Percentiles rank a stretch among this genome's conserved stretches.
Evolutionary conservation across 2,797 vertebrate species (phyloP).

Genomic region (Tiaroga cobitis): DNA sequence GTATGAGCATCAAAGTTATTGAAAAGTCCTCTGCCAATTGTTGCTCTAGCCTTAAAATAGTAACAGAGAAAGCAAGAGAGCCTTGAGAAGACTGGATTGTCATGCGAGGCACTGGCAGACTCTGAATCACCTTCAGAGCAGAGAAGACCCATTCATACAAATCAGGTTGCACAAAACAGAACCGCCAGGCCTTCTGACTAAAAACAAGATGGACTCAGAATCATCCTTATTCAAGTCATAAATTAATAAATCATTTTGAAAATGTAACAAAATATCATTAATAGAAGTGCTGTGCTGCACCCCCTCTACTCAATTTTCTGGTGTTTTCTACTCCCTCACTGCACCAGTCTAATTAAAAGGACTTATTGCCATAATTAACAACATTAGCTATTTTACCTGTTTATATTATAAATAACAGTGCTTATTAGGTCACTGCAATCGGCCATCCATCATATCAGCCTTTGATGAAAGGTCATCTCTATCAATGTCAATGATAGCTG

Average conservation of each 20-base stretch:
- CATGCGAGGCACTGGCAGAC: conserved; percentile 40
- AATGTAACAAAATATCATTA: conserved; percentile 26
- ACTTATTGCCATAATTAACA: conserved; percentile 58
- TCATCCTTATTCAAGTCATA: conserved; percentile 9
- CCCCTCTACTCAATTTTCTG: not conserved
- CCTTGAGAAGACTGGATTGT: conserved; percentile 34
- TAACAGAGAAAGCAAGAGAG: conserved; percentile 24
- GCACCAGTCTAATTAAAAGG: conserved; percentile 60
- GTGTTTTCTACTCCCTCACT: conserved; percentile 36
- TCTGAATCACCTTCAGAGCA: conserved; percentile 31
- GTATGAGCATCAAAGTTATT: conserved; percentile 13
- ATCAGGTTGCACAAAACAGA: not conserved
- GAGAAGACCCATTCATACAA: conserved; percentile 33
- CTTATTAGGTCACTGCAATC: conserved; percentile 55
- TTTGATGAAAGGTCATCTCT: conserved; percentile 55
- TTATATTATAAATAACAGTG: conserved; percentile 60
- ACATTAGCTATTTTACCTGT: conserved; percentile 52
- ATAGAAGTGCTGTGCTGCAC: conserved; percentile 30
- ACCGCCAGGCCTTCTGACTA: not conserved
- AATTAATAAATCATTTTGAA: conserved; percentile 41
- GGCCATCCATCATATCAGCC: conserved; percentile 51
- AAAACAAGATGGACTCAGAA: conserved; percentile 18
- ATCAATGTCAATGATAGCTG: conserved; percentile 44
- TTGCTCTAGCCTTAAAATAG: too few relatives aligned
- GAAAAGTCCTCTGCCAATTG: conserved; percentile 16